Evolutionary conservation across 2,888 invertebrate genomes (phyloP).

Genomic region (Chalcosyrphus nemorum): DNA sequence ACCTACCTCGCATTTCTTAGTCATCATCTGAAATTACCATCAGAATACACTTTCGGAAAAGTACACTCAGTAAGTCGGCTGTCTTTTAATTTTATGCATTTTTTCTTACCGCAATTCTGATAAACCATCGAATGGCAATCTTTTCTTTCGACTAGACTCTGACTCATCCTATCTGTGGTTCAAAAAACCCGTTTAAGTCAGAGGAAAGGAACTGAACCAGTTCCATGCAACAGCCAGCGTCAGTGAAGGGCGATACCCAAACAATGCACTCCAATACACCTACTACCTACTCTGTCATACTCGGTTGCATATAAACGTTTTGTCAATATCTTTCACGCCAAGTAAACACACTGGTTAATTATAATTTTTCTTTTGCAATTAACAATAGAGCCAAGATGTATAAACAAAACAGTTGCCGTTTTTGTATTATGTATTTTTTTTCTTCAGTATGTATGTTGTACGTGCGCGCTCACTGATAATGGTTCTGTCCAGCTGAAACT

Average conservation of each 20-base stretch:
- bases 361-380: not conserved
- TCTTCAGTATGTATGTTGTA: not conserved
- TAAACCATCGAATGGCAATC: not conserved
- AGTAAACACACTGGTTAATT: slow-evolving; percentile 29
- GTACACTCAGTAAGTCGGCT: not conserved
- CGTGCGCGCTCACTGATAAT: not conserved
- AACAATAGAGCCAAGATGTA: not conserved
- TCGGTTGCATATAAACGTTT: not conserved
- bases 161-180: not conserved
- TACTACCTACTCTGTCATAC: not conserved
- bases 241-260: not conserved
- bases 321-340: not conserved
- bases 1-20: too few relatives aligned
- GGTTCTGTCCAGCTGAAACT: slow-evolving; percentile 41
- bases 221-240: slow-evolving; percentile 3
- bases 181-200: slow-evolving; percentile 1
- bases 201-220: slow-evolving; percentile 25
- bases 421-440: too few relatives aligned
- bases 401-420: not conserved
- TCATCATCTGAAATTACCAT: too few relatives aligned
- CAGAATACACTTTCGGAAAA: not conserved
- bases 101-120: not conserved
- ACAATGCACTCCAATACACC: slow-evolving; percentile 5
- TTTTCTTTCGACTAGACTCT: not conserved
- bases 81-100: not conserved